Evolutionary conservation across 2,797 vertebrate genomes (phyloP).

Genomic region (Rhodeus uyekii): DNA sequence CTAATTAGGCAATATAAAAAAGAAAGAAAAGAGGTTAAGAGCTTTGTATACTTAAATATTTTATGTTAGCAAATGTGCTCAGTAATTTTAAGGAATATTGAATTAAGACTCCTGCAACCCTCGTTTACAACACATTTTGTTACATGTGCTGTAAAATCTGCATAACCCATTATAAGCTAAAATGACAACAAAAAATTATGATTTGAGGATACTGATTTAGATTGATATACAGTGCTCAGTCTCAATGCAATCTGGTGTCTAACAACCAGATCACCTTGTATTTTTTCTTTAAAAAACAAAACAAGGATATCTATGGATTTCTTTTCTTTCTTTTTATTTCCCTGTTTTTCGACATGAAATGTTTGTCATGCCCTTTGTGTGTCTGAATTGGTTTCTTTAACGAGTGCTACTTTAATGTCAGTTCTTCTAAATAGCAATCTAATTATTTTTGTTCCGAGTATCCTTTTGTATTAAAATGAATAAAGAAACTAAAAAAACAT

Average conservation of each 20-base stretch:
- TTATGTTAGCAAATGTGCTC: background rate
- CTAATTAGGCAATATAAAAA: too few species aligned
- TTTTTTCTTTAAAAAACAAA: slow-evolving; percentile 33
- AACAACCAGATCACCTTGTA: slow-evolving; percentile 39
- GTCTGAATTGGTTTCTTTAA: slow-evolving; percentile 62
- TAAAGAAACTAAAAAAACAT: slow-evolving; percentile 62
- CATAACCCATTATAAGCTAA: background rate
- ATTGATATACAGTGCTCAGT: slow-evolving; percentile 3
- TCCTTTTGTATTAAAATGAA: slow-evolving; percentile 75
- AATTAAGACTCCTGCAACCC: background rate
- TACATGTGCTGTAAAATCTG: slow-evolving; percentile 19
- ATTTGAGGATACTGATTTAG: background rate
- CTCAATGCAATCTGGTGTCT: slow-evolving; percentile 31
- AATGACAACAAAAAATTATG: background rate
- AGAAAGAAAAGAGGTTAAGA: too few species aligned
- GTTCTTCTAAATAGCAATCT: slow-evolving; percentile 66
- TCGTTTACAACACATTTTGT: background rate
- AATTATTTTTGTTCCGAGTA: slow-evolving; percentile 70
- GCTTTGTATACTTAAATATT: background rate
- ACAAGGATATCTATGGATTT: slow-evolving; percentile 22
- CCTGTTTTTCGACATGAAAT: slow-evolving; percentile 26
- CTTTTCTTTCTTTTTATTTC: slow-evolving; percentile 44
- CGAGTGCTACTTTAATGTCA: slow-evolving; percentile 67
- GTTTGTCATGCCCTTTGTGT: slow-evolving; percentile 60
- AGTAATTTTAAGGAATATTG: background rate